phyloP scores from a whole-genome alignment of 2,888 invertebrate genomes.

The Silvanus unidentatus region DNA sequence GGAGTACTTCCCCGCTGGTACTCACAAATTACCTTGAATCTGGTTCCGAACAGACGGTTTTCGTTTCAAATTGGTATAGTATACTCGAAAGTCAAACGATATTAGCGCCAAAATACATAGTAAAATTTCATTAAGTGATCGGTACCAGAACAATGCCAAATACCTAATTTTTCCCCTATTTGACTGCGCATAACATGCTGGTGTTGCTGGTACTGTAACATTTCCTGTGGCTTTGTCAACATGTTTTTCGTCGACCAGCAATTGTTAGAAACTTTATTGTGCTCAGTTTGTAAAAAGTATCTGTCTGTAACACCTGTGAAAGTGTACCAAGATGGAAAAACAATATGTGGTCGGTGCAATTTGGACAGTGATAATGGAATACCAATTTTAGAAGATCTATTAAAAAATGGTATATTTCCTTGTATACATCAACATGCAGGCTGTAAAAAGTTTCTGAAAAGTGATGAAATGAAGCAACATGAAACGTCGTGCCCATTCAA shows the following conservation, averaged over 20 bases:
- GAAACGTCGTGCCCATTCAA: not conserved
- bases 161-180: too few relatives aligned
- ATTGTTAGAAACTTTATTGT: not conserved
- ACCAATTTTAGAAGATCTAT: not conserved
- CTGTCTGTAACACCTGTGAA: not conserved
- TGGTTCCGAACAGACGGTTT: too few relatives aligned
- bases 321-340: not conserved
- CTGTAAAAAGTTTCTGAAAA: not conserved
- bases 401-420: not conserved
- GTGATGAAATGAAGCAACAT: not conserved
- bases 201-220: not conserved
- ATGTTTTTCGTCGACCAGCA: not conserved
- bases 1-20: too few relatives aligned
- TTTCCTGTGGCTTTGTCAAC: too few relatives aligned
- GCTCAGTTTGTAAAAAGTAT: conserved; percentile 1
- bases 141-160: too few relatives aligned
- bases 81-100: too few relatives aligned
- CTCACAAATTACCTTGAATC: too few relatives aligned
- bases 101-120: too few relatives aligned
- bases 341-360: not conserved
- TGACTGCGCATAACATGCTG: not conserved
- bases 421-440: not conserved
- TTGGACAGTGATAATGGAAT: not conserved
- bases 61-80: too few relatives aligned
- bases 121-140: too few relatives aligned